Evolutionary conservation across 2,797 vertebrate species (phyloP).

Genomic region (Tympanoctomys barrerae): DNA sequence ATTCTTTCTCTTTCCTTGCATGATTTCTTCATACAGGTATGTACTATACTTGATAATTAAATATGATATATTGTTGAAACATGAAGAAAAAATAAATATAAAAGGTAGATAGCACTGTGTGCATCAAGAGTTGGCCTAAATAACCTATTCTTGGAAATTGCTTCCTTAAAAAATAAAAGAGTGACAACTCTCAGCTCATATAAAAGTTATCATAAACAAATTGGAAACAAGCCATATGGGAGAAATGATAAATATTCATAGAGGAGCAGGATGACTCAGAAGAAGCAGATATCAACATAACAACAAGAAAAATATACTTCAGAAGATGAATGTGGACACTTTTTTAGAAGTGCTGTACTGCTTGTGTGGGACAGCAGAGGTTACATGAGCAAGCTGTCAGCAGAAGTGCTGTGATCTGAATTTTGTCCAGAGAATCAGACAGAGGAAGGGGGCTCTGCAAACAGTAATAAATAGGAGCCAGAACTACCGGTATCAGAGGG

Average conservation of each 20-base stretch:
- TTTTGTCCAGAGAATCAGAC: not conserved
- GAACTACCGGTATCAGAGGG: not conserved
- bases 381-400: not conserved
- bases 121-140: not conserved
- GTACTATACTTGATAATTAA: not conserved
- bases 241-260: conserved; percentile 17
- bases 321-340: not conserved
- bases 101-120: not conserved
- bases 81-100: not conserved
- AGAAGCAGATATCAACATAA: not conserved
- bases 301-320: not conserved
- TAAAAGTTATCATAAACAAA: not conserved
- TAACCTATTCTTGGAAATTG: not conserved
- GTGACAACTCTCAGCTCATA: not conserved
- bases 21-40: not conserved
- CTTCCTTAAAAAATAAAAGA: not conserved
- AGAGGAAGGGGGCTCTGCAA: not conserved
- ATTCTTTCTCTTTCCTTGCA: not conserved
- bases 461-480: not conserved
- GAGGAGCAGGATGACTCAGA: not conserved
- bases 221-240: not conserved
- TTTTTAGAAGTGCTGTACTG: not conserved
- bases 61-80: not conserved
- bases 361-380: not conserved
- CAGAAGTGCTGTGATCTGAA: not conserved